Evolutionary conservation across 2,797 vertebrate species (phyloP).

Genomic region (Malacoctenus gilli): DNA sequence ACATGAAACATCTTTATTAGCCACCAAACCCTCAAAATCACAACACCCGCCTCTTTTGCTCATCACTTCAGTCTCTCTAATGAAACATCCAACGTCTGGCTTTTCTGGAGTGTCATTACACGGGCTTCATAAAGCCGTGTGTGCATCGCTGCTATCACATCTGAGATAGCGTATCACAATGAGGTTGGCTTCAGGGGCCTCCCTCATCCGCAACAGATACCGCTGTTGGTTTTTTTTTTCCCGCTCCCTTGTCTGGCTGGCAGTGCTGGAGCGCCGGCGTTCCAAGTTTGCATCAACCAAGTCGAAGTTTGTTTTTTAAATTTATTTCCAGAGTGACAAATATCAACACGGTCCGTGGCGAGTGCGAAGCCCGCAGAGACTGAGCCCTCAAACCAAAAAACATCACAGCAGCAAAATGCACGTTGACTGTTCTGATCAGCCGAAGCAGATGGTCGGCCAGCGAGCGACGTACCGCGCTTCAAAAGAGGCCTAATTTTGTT

Average conservation of each 20-base stretch:
- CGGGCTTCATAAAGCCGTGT: conserved; percentile 48
- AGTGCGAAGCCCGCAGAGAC: conserved; percentile 41
- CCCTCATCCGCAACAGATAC: conserved; percentile 59
- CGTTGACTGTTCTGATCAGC: conserved; percentile 56
- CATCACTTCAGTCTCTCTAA: conserved; percentile 30
- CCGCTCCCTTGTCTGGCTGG: conserved; percentile 40
- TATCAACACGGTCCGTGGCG: conserved; percentile 37
- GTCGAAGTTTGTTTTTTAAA: too few relatives aligned
- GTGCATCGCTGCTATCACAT: conserved; percentile 58
- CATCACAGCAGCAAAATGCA: conserved; percentile 53
- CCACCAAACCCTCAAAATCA: conserved; percentile 9
- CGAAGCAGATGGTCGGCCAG: conserved; percentile 49
- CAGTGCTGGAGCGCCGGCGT: conserved; percentile 46
- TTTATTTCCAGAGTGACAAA: conserved; percentile 53
- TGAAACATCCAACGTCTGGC: conserved; percentile 32
- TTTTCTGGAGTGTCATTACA: conserved; percentile 54
- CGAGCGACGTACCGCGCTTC: conserved; percentile 38
- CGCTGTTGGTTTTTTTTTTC: conserved; percentile 53
- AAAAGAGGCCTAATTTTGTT: conserved; percentile 32
- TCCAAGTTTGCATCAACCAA: conserved; percentile 63
- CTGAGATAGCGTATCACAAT: conserved; percentile 63
- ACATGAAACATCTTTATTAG: conserved; percentile 51
- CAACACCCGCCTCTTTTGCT: neutral
- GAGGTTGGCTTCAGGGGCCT: conserved; percentile 51
- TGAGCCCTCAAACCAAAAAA: conserved; percentile 45